A percentile compares a stretch with the other conserved stretches of the same genome.
Evolutionary conservation across 2,888 invertebrate genomes (phyloP).

Genomic region (Cataglyphis rosenhaueri): DNA sequence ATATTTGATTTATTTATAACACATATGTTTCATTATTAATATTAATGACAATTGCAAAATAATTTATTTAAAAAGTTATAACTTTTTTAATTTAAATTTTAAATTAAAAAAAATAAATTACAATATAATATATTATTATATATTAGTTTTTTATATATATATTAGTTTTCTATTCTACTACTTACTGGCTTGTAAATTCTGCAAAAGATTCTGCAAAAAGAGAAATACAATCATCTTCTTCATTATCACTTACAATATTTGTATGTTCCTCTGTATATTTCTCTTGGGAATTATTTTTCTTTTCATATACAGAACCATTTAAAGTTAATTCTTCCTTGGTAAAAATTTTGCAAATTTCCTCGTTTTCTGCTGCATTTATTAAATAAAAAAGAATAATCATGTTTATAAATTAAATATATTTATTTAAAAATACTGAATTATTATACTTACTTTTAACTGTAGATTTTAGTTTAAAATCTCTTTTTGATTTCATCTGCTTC

Average conservation of each 20-base stretch:
- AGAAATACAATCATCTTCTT: slow-evolving; percentile 70
- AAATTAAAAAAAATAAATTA: not conserved
- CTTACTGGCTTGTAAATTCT: slow-evolving; percentile 56
- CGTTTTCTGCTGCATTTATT: not conserved
- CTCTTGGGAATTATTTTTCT: not conserved
- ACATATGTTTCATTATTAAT: not conserved
- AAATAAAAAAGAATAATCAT: not conserved
- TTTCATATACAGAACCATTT: not conserved
- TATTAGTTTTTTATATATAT: not conserved
- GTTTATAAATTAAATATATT: slow-evolving; percentile 17
- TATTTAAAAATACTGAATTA: not conserved
- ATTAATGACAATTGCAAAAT: slow-evolving; percentile 4
- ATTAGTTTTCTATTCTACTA: slow-evolving; percentile 5
- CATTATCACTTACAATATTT: not conserved
- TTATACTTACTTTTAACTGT: not conserved
- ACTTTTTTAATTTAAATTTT: not conserved
- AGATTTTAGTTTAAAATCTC: not conserved
- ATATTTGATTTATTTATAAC: not conserved
- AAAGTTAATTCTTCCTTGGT: not conserved
- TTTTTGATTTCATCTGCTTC: not conserved
- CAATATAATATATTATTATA: not conserved
- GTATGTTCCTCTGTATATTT: not conserved
- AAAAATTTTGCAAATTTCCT: not conserved
- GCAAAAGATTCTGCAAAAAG: slow-evolving; percentile 63
- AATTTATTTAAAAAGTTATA: not conserved